phyloP scores from a whole-genome alignment of 2,113 vertebrate species.

The Aspiorhynchus laticeps region DNA sequence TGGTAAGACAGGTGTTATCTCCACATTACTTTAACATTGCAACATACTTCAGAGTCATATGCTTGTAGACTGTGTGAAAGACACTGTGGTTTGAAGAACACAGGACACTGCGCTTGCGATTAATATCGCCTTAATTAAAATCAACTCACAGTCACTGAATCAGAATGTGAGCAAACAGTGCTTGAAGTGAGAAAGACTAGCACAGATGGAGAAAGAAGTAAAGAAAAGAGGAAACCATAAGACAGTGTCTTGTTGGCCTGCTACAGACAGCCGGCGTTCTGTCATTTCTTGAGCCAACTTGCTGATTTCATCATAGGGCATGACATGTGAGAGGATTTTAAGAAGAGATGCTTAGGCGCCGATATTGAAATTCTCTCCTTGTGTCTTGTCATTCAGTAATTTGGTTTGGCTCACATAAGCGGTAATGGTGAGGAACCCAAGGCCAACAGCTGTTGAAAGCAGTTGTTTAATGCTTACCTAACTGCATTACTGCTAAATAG shows the following conservation, averaged over 20 bases:
- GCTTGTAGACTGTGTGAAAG: neutral
- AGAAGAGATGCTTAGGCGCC: neutral
- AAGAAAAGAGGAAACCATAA: conserved; percentile 16
- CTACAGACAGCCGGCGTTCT: neutral
- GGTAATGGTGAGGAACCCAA: neutral
- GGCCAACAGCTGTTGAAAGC: conserved; percentile 35
- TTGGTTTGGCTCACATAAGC: conserved; percentile 20
- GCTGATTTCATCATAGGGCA: neutral
- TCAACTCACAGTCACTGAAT: conserved; percentile 4
- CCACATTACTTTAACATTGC: neutral
- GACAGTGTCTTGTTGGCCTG: conserved; percentile 14
- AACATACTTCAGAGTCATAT: conserved; percentile 7
- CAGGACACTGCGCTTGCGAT: neutral
- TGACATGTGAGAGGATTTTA: neutral
- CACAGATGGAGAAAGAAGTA: conserved; percentile 45
- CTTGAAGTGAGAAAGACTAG: conserved; percentile 19
- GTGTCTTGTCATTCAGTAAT: neutral
- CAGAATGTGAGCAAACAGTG: conserved; percentile 17
- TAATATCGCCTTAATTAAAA: conserved; percentile 18
- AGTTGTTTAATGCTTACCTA: conserved; percentile 39
- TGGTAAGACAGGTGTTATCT: conserved; percentile 25
- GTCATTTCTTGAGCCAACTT: neutral
- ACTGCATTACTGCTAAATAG: conserved; percentile 33
- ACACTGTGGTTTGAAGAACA: neutral
- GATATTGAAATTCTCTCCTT: conserved; percentile 17